Percentiles rank a stretch among this genome's conserved stretches.
Conservation (phyloP, 1,140 invertebrate genomes). For the Drosophila nannoptera region DNA sequence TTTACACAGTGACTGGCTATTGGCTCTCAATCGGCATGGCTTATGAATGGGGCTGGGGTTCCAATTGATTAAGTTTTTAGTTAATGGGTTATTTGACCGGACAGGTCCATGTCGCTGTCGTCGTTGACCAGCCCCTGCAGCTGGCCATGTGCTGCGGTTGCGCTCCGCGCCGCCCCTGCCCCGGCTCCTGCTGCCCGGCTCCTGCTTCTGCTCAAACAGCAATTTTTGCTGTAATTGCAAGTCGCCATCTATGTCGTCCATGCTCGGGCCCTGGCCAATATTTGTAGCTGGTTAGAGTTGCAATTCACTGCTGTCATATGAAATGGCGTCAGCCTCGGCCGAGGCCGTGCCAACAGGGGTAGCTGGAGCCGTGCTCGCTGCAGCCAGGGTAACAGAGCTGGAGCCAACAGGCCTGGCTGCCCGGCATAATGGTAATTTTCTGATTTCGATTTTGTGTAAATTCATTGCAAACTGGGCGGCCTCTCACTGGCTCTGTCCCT, state of each 20-base stretch:
- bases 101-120: constrained; percentile 8
- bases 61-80: constrained; percentile 78
- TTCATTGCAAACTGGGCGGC: constrained; percentile 62
- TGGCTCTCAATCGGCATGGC: constrained; percentile 30
- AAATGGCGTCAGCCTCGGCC: constrained; percentile 38
- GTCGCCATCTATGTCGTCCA: constrained; percentile 53
- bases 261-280: constrained; percentile 61
- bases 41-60: constrained; percentile 52
- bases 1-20: constrained; percentile 42
- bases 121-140: constrained; percentile 12
- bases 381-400: background rate
- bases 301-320: constrained; percentile 67
- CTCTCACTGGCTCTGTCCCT: constrained; percentile 15
- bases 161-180: constrained; percentile 8
- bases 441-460: constrained; percentile 77
- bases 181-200: background rate
- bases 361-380: background rate
- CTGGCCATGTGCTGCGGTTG: constrained; percentile 59
- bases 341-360: background rate
- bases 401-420: constrained; percentile 45
- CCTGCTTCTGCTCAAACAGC: constrained; percentile 51
- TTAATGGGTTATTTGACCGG: constrained; percentile 73
- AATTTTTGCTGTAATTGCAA: constrained; percentile 77
- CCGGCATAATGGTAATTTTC: constrained; percentile 74
- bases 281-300: constrained; percentile 76